Percentiles rank a stretch among this genome's conserved stretches.
Evolutionary conservation across 2,888 invertebrate genomes (phyloP).

Genomic region (Coelopa pilipes): DNA sequence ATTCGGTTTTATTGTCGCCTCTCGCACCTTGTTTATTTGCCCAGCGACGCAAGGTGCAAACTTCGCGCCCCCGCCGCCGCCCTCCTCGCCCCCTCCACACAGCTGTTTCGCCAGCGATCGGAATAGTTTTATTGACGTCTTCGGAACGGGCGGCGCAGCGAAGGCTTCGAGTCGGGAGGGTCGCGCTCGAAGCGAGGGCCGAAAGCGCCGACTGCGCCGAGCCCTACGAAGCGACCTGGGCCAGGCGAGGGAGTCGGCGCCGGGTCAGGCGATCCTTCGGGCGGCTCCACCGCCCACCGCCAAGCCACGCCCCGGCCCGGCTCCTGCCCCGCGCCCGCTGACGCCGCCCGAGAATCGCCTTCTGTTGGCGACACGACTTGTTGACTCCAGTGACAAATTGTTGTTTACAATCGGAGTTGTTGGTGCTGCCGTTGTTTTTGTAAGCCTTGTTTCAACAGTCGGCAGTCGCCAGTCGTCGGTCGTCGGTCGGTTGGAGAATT

Average conservation of each 20-base stretch:
- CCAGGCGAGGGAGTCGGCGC: no score
- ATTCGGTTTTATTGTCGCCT: slow-evolving; percentile 6
- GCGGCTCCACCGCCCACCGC: no score
- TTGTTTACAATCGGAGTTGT: background rate
- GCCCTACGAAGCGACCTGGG: no score
- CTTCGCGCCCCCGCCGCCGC: background rate
- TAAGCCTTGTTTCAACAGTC: no score
- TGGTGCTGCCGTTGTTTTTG: background rate
- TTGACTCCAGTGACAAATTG: background rate
- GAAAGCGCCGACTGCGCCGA: no score
- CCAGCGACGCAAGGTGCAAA: slow-evolving; percentile 30
- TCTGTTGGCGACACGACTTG: background rate
- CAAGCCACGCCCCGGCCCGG: no score
- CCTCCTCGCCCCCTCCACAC: background rate
- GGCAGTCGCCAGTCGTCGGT: no score
- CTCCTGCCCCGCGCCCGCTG: no score
- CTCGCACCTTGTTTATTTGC: background rate
- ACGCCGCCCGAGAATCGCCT: no score
- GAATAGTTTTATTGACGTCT: background rate
- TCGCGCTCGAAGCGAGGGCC: no score
- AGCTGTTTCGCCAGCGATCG: slow-evolving; percentile 7
- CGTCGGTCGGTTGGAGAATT: background rate
- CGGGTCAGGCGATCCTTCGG: no score
- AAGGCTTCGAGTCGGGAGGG: no score
- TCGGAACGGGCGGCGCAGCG: background rate